Base-by-base conservation (phyloP, 2,888 invertebrate genomes). In the Metacarcinus magister region DNA sequence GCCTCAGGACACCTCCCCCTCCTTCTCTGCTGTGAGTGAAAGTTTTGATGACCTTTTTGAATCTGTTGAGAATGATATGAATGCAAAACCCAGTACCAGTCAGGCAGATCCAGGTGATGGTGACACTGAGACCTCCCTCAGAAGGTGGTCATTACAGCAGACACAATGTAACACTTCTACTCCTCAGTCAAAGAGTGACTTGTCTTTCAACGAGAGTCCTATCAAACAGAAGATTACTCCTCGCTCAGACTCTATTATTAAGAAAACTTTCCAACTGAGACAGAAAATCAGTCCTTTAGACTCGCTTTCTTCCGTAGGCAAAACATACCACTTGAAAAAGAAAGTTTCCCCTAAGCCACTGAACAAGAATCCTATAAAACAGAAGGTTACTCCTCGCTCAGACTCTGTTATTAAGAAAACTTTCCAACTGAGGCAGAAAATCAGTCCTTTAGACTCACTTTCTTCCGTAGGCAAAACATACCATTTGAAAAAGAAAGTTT, bases 261-360 rank as follows among this genome's bases (percentile, higher is more conserved):
- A 16, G 13, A 32, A 87, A 39, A 87, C 39, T 39, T 87, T 39
- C 87, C 87, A 32, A 10, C 19, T 87, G 19, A 87, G 19, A 16
- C 32, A 87, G 19, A 87, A 87, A 87, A 39, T 39, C 39, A 87
- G 87, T 87, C 87, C 87, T 16, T n/a, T 87, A 87, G 87, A 87
- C 19, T 10, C 39, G 7, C 13, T 2, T 39, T 39, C 39, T 13
- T 39, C 87, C 13, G 32, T 87, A 32, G 39, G 32, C 87, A 87
- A 87, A 39, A 87, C 87, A 16, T 87, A 39, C 10, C 10, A 54
- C 32, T 10, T 89, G 82, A 92, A 54, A 8, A 44, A 46, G 16
- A 95, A 48, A 28, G 23, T 39, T 32, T 54, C 92, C 0, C 54
- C 92, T 0, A 5, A 46, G 60, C 23, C 75, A 46, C 3, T 87